Evolutionary conservation across 2,888 invertebrate species (phyloP), one percentile per base, ranked within the genome.

Genomic region (Mesopsocus fuscifrons): DNA sequence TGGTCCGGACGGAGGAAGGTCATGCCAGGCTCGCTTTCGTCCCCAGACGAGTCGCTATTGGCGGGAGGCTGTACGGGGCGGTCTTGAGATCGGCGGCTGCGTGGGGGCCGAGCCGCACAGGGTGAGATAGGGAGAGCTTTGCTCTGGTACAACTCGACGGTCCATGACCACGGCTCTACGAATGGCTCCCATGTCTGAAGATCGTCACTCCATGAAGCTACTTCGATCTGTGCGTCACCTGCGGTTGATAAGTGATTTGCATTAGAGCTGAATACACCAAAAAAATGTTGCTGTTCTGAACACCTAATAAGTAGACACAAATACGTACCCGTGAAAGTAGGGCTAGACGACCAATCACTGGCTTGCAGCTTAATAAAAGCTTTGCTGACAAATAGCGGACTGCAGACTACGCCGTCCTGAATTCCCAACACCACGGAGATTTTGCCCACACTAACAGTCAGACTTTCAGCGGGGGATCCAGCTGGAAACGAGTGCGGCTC

Each of bases 181-280:
- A 89, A 58, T 0, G 88, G 88, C 55, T 91, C 88, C 89, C 89
- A 91, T 6, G 68, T 68, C 41, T 71, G 70, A 41, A 74, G 60
- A 34, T 68, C 66, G 51, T 77, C 74, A 57, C 82, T 81, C 59
- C 73, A 81, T 54, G 74, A 77, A 20, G 68, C 67, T 3, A 67
- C 63, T 50, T 71, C 67, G 20, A 71, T 48, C 45, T 64, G 64
- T 26, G 48, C 55, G 44, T 64, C 63, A 15, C 52, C 55, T 55
- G 43, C 11, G 51, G 45, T 11, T 15, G 4, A 34, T 35, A 43
- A 41, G 17, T n/a, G n/a, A n/a, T n/a, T n/a, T n/a, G n/a, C n/a
- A n/a, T n/a, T n/a, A n/a, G n/a, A n/a, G n/a, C n/a, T n/a, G n/a
- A n/a, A n/a, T n/a, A n/a, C n/a, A n/a, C n/a, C n/a, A n/a, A n/a